phyloP scores from a whole-genome alignment of 2,113 vertebrate species.

The Ciconia maguari region DNA sequence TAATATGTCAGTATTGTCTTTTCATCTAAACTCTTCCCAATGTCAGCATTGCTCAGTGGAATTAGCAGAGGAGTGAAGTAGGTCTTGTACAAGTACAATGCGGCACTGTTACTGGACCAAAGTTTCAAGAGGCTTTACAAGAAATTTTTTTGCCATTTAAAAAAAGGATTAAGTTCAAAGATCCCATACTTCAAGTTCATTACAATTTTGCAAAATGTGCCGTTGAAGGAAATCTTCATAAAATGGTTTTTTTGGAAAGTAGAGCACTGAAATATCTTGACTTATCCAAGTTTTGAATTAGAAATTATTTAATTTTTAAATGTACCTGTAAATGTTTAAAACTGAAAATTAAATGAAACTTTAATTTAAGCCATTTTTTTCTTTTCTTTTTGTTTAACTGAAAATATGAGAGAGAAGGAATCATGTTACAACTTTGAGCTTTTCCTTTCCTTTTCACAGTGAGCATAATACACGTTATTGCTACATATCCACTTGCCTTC shows the following conservation, averaged over 20 bases:
- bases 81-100: background rate
- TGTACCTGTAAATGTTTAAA: background rate
- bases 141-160: background rate
- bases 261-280: background rate
- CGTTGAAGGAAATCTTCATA: background rate
- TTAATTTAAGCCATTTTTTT: background rate
- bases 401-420: background rate
- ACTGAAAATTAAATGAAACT: background rate
- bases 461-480: background rate
- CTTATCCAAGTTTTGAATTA: background rate
- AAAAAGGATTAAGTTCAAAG: background rate
- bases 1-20: background rate
- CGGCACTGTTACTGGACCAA: background rate
- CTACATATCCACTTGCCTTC: background rate
- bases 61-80: background rate
- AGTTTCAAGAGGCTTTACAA: background rate
- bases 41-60: background rate
- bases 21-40: background rate
- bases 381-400: background rate
- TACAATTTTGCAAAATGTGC: background rate
- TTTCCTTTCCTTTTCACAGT: background rate
- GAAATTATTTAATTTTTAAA: background rate
- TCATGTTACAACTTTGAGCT: background rate
- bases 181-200: background rate
- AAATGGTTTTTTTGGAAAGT: background rate